phyloP scores from a whole-genome alignment of 2,797 vertebrate species.

The Neosilurus mollespiculum region DNA sequence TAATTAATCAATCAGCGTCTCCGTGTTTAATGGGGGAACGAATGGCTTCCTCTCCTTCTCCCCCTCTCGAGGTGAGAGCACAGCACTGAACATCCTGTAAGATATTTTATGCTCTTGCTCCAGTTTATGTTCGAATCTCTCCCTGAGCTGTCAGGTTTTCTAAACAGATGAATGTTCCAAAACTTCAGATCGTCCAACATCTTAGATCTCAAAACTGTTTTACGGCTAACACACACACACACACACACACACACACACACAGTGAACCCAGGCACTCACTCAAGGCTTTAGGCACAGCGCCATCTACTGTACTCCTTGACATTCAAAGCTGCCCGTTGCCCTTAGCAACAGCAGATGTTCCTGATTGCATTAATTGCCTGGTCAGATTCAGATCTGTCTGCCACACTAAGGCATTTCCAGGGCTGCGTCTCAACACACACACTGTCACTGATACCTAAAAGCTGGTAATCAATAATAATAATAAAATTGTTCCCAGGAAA shows the following conservation, averaged over 20 bases:
- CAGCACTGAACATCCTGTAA: not conserved
- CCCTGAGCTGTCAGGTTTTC: not conserved
- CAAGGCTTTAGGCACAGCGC: slow-evolving; percentile 9
- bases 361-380: slow-evolving; percentile 76
- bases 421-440: slow-evolving; percentile 57
- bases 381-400: slow-evolving; percentile 65
- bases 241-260: slow-evolving; percentile 10
- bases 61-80: not conserved
- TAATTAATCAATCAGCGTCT: slow-evolving; percentile 56
- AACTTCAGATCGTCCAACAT: not conserved
- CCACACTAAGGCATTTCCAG: slow-evolving; percentile 55
- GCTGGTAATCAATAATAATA: not conserved
- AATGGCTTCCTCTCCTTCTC: slow-evolving; percentile 24
- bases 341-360: slow-evolving; percentile 71
- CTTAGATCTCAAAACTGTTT: not conserved
- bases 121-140: not conserved
- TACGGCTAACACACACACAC: not conserved
- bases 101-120: not conserved
- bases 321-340: slow-evolving; percentile 67
- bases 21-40: slow-evolving; percentile 41
- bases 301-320: slow-evolving; percentile 27
- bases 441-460: slow-evolving; percentile 43
- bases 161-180: not conserved
- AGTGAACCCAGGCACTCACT: slow-evolving; percentile 3
- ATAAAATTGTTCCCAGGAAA: not conserved